Conservation (phyloP, 2,888 invertebrate genomes). For the Gymnoscelis rufifasciata region DNA sequence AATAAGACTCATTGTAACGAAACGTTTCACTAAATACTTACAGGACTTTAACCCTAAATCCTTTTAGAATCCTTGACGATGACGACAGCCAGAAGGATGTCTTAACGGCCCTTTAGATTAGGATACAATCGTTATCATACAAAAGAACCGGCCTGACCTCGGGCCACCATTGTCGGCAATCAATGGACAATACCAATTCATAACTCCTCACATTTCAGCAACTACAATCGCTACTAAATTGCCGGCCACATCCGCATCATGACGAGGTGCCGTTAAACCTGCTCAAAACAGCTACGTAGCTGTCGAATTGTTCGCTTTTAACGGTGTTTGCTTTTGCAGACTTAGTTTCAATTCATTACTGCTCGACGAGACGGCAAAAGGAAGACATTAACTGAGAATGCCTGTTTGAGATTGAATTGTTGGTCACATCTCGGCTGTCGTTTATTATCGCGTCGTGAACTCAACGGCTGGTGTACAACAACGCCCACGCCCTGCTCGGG, state of each 20-base stretch:
- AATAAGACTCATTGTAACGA: no score
- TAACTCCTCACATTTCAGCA: slow-evolving; percentile 32
- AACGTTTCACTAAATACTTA: no score
- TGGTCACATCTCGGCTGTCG: slow-evolving; percentile 45
- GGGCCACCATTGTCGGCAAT: slow-evolving; percentile 48
- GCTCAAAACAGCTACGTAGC: slow-evolving; percentile 31
- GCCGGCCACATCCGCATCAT: slow-evolving; percentile 45
- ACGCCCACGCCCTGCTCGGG: slow-evolving; percentile 52
- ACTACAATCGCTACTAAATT: slow-evolving; percentile 46
- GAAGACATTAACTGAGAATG: slow-evolving; percentile 16
- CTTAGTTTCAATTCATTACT: neutral
- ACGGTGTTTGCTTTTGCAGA: slow-evolving; percentile 34
- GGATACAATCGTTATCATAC: slow-evolving; percentile 53
- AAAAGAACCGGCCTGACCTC: slow-evolving; percentile 52
- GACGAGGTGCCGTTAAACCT: slow-evolving; percentile 48
- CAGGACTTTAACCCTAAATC: no score
- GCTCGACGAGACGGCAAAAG: neutral
- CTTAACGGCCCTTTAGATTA: slow-evolving; percentile 28
- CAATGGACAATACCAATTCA: slow-evolving; percentile 44
- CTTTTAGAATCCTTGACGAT: neutral
- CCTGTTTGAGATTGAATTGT: slow-evolving; percentile 37
- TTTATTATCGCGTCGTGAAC: slow-evolving; percentile 49
- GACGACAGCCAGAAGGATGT: slow-evolving; percentile 11
- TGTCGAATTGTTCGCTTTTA: slow-evolving; percentile 44
- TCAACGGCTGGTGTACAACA: slow-evolving; percentile 54